These are phyloP conservation scores for Staurois parvus DNA, from an alignment of 2,797 vertebrate species.

Conservation along the genomic window DNA sequence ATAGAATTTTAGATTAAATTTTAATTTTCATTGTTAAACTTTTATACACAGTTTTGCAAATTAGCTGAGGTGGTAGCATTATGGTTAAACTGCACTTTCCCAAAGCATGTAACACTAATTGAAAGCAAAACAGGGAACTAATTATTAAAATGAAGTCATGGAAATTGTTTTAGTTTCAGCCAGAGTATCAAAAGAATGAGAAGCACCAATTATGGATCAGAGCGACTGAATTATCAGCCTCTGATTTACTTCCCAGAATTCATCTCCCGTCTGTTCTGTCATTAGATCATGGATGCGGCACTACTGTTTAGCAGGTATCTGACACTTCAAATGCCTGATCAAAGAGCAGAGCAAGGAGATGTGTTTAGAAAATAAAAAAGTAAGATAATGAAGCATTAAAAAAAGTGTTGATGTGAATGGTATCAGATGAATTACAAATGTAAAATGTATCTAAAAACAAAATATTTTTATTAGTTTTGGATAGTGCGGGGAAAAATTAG, in stretches of 20 bases:
- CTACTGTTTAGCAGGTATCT: constrained; percentile 10
- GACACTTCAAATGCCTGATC: constrained; percentile 14
- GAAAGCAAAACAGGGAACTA: constrained; percentile 44
- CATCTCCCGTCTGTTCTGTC: constrained; percentile 36
- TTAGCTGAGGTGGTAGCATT: constrained; percentile 21
- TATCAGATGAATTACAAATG: too few species aligned
- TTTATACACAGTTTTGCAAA: constrained; percentile 19
- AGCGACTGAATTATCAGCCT: constrained; percentile 22
- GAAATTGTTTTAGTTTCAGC: constrained; percentile 47
- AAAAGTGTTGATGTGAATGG: too few species aligned
- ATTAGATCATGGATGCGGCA: constrained; percentile 8
- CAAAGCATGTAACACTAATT: constrained; percentile 45
- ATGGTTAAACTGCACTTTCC: constrained; percentile 14
- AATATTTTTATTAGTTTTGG: too few species aligned
- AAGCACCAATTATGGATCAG: constrained; percentile 53
- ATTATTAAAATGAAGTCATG: constrained; percentile 55
- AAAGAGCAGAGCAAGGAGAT: constrained; percentile 1
- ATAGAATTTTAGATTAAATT: neutral
- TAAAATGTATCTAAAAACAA: too few species aligned
- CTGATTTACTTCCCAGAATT: constrained; percentile 36
- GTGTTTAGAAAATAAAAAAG: neutral
- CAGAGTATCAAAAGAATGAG: constrained; percentile 47
- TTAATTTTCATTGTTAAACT: neutral
- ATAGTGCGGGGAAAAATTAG: too few species aligned
- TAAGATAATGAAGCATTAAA: neutral